These are phyloP conservation scores for Callimorpha dominula DNA, from an alignment of 2,888 invertebrate genomes.

Conservation along the genomic window DNA sequence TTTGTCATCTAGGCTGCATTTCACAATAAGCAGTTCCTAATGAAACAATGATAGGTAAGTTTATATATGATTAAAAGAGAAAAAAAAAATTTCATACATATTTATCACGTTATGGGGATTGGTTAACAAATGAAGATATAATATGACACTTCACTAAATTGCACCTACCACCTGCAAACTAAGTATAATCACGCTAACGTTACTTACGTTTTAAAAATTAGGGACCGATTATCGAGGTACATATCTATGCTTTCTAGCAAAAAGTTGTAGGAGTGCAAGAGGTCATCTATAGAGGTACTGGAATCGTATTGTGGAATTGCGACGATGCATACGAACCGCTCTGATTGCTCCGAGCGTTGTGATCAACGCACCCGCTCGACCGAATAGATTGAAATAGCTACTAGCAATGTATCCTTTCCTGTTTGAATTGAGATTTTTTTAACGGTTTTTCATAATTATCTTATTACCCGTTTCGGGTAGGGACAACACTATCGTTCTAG, in stretches of 20 bases:
- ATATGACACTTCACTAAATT: too few species aligned
- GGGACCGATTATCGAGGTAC: neutral
- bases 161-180: too few species aligned
- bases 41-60: too few species aligned
- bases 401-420: slow-evolving; percentile 23
- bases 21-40: neutral
- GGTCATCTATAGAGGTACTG: slow-evolving; percentile 31
- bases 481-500: neutral
- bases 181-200: neutral
- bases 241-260: slow-evolving; percentile 11
- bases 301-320: slow-evolving; percentile 56
- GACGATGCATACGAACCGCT: slow-evolving; percentile 64
- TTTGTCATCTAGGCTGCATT: neutral
- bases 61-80: neutral
- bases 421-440: slow-evolving; percentile 8
- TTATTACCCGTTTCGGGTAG: neutral
- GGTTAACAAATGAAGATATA: too few species aligned
- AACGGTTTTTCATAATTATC: too few species aligned
- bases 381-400: slow-evolving; percentile 54
- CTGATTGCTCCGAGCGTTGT: slow-evolving; percentile 62
- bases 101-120: too few species aligned
- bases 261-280: slow-evolving; percentile 26
- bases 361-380: slow-evolving; percentile 55
- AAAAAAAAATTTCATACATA: neutral
- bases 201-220: neutral